These are phyloP conservation scores for Monopterus albus DNA, from an alignment of 2,113 vertebrate genomes.

Conservation along the genomic window DNA sequence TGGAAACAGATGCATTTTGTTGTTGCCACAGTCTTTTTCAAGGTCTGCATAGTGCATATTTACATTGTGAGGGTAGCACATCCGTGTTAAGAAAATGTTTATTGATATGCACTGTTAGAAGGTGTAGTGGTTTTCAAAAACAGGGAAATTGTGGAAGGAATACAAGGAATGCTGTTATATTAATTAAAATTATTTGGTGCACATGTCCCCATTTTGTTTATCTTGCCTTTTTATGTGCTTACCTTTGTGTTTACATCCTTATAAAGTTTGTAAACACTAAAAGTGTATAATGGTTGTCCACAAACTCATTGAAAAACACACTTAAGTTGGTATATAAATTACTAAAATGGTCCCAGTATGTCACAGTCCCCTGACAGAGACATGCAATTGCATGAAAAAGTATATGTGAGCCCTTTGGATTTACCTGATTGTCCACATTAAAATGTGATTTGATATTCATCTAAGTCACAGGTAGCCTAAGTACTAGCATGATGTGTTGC, in stretches of 20 bases:
- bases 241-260: neutral
- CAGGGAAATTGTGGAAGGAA: conserved; percentile 30
- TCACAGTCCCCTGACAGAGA: too few species aligned
- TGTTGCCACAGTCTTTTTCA: conserved; percentile 50
- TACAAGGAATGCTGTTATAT: conserved; percentile 66
- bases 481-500: too few species aligned
- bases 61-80: conserved; percentile 60
- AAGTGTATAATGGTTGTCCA: too few species aligned
- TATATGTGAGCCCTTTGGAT: too few species aligned
- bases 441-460: too few species aligned
- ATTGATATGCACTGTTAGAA: conserved; percentile 56
- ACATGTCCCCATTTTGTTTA: conserved; percentile 29
- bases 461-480: too few species aligned
- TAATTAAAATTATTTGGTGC: conserved; percentile 71
- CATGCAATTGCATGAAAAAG: too few species aligned
- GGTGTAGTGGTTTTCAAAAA: conserved; percentile 47
- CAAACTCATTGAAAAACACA: too few species aligned
- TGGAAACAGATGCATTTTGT: conserved; percentile 67
- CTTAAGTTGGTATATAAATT: too few species aligned
- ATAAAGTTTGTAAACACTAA: conserved; percentile 9
- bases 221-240: neutral
- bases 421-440: too few species aligned
- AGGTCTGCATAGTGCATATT: conserved; percentile 51
- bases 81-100: conserved; percentile 47
- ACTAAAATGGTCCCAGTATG: too few species aligned